Base-by-base conservation (phyloP, 2,888 invertebrate species). In the Drosophila formosana region DNA sequence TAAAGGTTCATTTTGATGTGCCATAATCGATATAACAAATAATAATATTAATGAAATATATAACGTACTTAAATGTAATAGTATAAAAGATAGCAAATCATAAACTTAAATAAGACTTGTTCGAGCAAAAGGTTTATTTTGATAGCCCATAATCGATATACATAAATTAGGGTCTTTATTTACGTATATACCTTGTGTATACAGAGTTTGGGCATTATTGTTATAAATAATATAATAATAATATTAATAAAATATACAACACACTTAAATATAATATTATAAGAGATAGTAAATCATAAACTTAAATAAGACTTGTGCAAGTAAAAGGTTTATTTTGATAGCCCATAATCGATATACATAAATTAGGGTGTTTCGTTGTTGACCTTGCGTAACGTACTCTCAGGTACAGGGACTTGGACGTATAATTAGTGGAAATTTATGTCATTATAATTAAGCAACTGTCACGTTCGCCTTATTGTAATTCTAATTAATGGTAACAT, bases 401-500 rank as follows among this genome's bases (percentile, higher is more conserved):
- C 56, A 66, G 60, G 56, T 66, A 53, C 2, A 37, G 4, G 23
- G 11, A 32, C 26, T 34, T 43, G 30, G 39, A 50, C 50, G 66
- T 52, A 67, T 72, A 75, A 78, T 87, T 73, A 73, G 50, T 37
- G 61, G 52, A 58, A 78, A 70, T 76, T 74, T 70, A 62, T 68
- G 62, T 37, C 60, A 68, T 75, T 72, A 70, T 70, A 80, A 89
- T 78, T 78, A 71, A 69, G 70, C 64, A 61, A 63, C 46, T 70
- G 74, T 55, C 73, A 79, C 70, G 68, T 73, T 45, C 66, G 65
- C 39, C 60, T 55, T 50, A 58, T 49, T 52, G 43, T 64, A 67
- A 72, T 76, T 71, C 62, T 67, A 85, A 74, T 82, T 81, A 88
- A 88, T 82, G 82, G 67, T 72, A 70, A 70, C 34, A 28, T 37